Evolutionary conservation across 2,113 vertebrate species (phyloP).

Genomic region (Malaclemys terrapin): DNA sequence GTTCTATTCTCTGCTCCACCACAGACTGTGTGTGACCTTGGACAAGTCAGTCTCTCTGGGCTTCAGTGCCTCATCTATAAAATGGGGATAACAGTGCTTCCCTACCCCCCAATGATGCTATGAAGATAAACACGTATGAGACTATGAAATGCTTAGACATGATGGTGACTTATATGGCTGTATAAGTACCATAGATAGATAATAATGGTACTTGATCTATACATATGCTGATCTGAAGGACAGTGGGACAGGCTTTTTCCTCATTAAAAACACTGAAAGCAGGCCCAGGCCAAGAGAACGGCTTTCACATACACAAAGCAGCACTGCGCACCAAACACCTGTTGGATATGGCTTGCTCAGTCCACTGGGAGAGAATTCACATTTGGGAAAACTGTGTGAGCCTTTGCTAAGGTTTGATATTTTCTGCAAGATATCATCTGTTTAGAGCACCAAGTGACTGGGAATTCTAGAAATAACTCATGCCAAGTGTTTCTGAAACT

Average conservation of each 20-base stretch:
- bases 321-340: not conserved
- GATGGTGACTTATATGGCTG: not conserved
- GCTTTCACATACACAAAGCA: not conserved
- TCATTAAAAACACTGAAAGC: not conserved
- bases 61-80: not conserved
- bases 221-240: not conserved
- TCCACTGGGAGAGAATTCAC: not conserved
- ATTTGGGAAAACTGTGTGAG: not conserved
- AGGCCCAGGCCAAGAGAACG: not conserved
- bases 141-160: not conserved
- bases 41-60: not conserved
- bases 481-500: not conserved
- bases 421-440: not conserved
- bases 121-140: not conserved
- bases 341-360: not conserved
- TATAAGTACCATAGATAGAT: not conserved
- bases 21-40: not conserved
- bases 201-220: not conserved
- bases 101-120: not conserved
- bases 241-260: not conserved
- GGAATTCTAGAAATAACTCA: not conserved
- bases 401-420: not conserved
- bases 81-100: not conserved
- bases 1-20: not conserved
- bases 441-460: not conserved